Conservation (phyloP, 2,888 invertebrate species). For the Fragum fragum region DNA sequence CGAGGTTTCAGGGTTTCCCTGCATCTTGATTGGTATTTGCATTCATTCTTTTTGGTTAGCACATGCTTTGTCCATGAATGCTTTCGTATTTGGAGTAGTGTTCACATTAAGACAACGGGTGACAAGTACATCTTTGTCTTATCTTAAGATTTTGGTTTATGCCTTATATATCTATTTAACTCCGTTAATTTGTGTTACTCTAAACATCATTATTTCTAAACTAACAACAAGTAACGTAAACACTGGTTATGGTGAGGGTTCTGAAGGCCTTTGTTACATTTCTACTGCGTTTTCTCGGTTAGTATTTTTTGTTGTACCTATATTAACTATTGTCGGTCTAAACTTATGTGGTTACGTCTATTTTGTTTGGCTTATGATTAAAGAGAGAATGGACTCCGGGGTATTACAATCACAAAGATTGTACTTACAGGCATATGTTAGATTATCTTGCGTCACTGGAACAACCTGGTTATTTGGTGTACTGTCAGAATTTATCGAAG, state of each 20-base stretch:
- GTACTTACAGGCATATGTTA: not conserved
- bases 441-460: slow-evolving; percentile 11
- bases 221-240: not conserved
- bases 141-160: not conserved
- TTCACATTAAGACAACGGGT: not conserved
- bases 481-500: not conserved
- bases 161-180: not conserved
- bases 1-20: not conserved
- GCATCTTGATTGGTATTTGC: not conserved
- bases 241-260: slow-evolving; percentile 4
- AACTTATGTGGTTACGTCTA: not conserved
- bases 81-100: slow-evolving; percentile 15
- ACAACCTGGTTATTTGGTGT: slow-evolving; percentile 9
- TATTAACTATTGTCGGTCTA: not conserved
- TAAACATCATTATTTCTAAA: slow-evolving; percentile 5
- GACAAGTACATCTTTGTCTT: not conserved
- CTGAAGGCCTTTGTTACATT: slow-evolving; percentile 2
- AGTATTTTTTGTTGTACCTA: not conserved
- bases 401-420: not conserved
- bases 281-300: not conserved
- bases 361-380: slow-evolving; percentile 9
- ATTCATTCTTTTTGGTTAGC: not conserved
- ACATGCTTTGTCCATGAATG: not conserved
- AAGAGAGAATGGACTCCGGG: not conserved
- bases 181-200: not conserved